Evolutionary conservation across 1,140 invertebrate species (phyloP), one percentile per base, ranked within the genome.

Genomic region (Eupristina koningsbergeri): DNA sequence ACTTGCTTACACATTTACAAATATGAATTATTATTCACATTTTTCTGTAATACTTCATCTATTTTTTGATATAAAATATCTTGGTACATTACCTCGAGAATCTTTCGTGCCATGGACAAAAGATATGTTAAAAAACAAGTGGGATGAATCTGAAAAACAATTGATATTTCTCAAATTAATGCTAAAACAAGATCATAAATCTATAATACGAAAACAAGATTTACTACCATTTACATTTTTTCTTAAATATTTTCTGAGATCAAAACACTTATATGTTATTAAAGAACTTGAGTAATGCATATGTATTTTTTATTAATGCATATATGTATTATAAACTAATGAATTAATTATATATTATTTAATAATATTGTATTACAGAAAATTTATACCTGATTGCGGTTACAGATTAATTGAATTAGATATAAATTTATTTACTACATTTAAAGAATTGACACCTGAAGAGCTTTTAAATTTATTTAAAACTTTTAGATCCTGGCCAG

Each of bases 341-440:
- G 11, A 53, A 71, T 45, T 45, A 45, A 7, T 45, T 45, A 45
- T 7, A 7, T 45, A 45, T 45, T 53, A 58, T 79, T 39, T 69
- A 61, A 74, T 78, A 80, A 58, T 79, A 75, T 82, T 74, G n/a
- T 80, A 84, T 84, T 87, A 81, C 31, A 92, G 91, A 87, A 87
- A 89, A 50, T 93, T 90, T 90, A 84, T 93, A 26, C 93, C 93
- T 69, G 92, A 88, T n/a, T 94, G 91, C 89, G 93, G 93, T 22
- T 50, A 87, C 11, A 85, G 79, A 81, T 84, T 94, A 11, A 91
- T 94, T 80, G 63, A 84, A 41, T 78, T 88, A 73, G 88, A 92
- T 76, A 88, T 89, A 11, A 90, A 89, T 50, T 91, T 94, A 71
- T 93, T 88, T 73, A 93, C 93, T 15, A 79, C 89, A 79, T 93